Evolutionary conservation across 2,797 vertebrate species (phyloP).

Genomic region (Microcaecilia unicolor): DNA sequence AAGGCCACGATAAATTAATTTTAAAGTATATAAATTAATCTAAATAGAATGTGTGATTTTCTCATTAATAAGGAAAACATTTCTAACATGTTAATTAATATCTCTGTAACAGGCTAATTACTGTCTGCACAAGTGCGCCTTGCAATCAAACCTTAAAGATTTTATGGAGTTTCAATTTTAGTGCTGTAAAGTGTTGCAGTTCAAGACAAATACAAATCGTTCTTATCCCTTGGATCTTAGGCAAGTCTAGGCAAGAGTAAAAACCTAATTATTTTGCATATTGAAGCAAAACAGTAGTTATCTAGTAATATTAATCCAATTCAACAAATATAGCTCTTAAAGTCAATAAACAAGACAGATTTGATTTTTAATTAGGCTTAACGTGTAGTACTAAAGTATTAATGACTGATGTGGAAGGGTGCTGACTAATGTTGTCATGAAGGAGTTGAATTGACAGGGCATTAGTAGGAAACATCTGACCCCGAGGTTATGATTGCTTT

Average conservation of each 20-base stretch:
- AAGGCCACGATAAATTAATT: constrained; percentile 70
- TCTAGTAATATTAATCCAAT: not conserved
- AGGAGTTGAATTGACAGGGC: too few species aligned
- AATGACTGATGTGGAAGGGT: too few species aligned
- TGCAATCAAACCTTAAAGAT: constrained; percentile 47
- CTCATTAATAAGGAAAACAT: constrained; percentile 96
- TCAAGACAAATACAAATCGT: constrained; percentile 1
- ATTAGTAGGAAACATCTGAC: too few species aligned
- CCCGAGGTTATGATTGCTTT: too few species aligned
- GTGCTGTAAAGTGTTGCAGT: constrained; percentile 6
- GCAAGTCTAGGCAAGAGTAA: not conserved
- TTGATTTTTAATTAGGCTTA: too few species aligned
- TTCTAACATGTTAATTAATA: constrained; percentile 92
- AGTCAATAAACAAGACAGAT: too few species aligned
- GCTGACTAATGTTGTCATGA: too few species aligned
- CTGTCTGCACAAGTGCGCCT: constrained; percentile 75
- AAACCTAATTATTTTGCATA: not conserved
- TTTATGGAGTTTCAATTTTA: constrained; percentile 20
- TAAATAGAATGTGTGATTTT: constrained; percentile 68
- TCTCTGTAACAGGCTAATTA: constrained; percentile 89
- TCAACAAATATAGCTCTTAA: too few species aligned
- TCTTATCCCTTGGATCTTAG: not conserved
- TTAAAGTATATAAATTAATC: constrained; percentile 72
- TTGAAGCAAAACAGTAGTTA: not conserved
- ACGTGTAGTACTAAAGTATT: too few species aligned